Evolutionary conservation across 2,888 invertebrate genomes (phyloP), one percentile per base, ranked within the genome.

Genomic region (Parnassius apollo): DNA sequence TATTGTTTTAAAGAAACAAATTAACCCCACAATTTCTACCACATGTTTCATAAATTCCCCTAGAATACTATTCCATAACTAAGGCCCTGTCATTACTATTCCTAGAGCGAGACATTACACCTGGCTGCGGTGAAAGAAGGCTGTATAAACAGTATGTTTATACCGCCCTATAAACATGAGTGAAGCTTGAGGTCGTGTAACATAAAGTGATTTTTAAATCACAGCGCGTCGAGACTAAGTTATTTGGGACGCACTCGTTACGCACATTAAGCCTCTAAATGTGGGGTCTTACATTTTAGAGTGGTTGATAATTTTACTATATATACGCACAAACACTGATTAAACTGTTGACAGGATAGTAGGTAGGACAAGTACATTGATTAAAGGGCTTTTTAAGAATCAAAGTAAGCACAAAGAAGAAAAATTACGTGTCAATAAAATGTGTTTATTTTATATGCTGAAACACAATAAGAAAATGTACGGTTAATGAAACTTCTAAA

Each of bases 101-200:
- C 50, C 49, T 44, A 57, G 57, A 59, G 63, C 44, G 53, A 61
- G 62, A 61, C 60, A 59, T 61, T 62, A 61, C 61, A 55, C 53
- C 59, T 50, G 53, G 46, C 48, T 60, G 61, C 56, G 63, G 65
- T 66, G 65, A 68, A 67, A 61, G 68, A 64, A 25, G 68, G 66
- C 61, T 65, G 65, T 62, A 65, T 64, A 65, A 64, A 66, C 66
- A 68, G 62, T 65, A 66, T 63, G 64, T 64, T 48, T 67, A 67
- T 65, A 62, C 63, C 66, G 65, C 58, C 63, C 66, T 67, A 69
- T 70, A 72, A 69, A 70, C 67, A 67, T 63, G 68, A 68, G 65
- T 66, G 64, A 56, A 64, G 64, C 65, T 65, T 63, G 63, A 59
- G 64, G 64, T 52, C 56, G 50, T 62, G 65, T 52, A 59, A 59